Conservation (phyloP, 2,797 vertebrate genomes). For the Sebastes diploproa region DNA sequence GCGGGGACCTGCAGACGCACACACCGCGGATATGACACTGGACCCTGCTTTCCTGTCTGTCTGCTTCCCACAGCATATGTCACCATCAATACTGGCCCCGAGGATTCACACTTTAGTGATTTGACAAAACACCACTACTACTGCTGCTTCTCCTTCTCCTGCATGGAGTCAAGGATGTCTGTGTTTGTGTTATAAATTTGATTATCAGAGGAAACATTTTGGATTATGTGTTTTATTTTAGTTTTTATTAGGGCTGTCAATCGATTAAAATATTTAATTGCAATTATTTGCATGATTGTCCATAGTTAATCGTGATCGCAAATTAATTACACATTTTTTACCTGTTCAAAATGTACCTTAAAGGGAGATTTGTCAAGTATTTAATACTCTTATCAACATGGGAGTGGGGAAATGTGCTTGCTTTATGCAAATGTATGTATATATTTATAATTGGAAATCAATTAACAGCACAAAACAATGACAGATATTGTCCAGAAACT, state of each 20-base stretch:
- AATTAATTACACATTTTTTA: too few relatives aligned
- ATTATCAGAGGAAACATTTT: slow-evolving; percentile 4
- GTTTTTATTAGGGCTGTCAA: neutral
- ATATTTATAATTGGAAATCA: accelerated
- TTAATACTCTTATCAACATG: too few relatives aligned
- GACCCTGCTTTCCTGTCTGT: slow-evolving; percentile 63
- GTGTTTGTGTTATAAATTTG: slow-evolving; percentile 16
- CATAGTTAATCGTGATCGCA: too few relatives aligned
- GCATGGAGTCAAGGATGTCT: neutral
- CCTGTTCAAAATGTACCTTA: too few relatives aligned
- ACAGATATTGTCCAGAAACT: too few relatives aligned
- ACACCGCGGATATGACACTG: slow-evolving; percentile 79
- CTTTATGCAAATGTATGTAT: too few relatives aligned
- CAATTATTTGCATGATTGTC: too few relatives aligned
- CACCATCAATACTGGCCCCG: slow-evolving; percentile 52
- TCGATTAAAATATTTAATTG: too few relatives aligned
- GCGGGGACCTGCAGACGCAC: slow-evolving; percentile 71
- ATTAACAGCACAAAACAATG: too few relatives aligned
- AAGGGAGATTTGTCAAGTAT: too few relatives aligned
- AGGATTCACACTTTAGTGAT: slow-evolving; percentile 62
- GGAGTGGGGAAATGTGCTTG: too few relatives aligned
- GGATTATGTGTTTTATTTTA: neutral
- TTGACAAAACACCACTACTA: slow-evolving; percentile 21
- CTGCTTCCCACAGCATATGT: slow-evolving; percentile 74
- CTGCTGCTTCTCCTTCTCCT: neutral